Base-by-base conservation (phyloP, 2,797 vertebrate genomes). In the Lacerta bilineata region DNA sequence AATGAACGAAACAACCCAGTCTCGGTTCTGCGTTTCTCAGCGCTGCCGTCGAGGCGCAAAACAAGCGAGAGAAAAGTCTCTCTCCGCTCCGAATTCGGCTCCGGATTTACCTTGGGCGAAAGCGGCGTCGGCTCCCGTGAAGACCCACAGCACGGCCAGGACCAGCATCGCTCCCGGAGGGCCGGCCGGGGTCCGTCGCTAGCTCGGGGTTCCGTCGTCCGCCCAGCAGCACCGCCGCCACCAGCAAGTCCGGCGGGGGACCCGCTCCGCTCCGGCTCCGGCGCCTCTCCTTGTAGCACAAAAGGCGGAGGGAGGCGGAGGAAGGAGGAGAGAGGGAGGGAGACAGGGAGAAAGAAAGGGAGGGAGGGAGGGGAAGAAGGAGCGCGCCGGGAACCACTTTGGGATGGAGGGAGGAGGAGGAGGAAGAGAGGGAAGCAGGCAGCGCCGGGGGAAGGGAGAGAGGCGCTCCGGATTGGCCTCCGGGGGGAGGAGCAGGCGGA, bases 121-220 rank as follows among this genome's bases (percentile, higher is more conserved):
- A 4, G 76, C 76, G 50, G 68, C 68, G 76, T 17, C 87, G 87
- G 77, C 77, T 80, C 88, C 83, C 29, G 76, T 64, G 83, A 80
- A 74, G 88, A 85, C 18, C 83, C 88, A 89, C 4, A 89, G 69
- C 18, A 64, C 68, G 83, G 83, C 76, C 83, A 85, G 50, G 66
- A 50, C 68, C 88, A 85, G 88, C 88, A 89, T 89, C 82, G 76
- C 88, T 88, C 75, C 72, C 74, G 61, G 50, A 55, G 50, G 50
- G 81, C 74, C 9, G 78, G 68, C 36, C 79, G 50, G 61, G 75
- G 29, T 61, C 61, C 6, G 25, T 6, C 50, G 43, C 71, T 59
- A n/a, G 64, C 85, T 17, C 66, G n/a, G 43, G 20, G 18, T 17
- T 36, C 23, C 46, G 66, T 77, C 85, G 23, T 46, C 80, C 11